Evolutionary conservation across 2,797 vertebrate genomes (phyloP).

Genomic region (Mormyrops attenuatus): DNA sequence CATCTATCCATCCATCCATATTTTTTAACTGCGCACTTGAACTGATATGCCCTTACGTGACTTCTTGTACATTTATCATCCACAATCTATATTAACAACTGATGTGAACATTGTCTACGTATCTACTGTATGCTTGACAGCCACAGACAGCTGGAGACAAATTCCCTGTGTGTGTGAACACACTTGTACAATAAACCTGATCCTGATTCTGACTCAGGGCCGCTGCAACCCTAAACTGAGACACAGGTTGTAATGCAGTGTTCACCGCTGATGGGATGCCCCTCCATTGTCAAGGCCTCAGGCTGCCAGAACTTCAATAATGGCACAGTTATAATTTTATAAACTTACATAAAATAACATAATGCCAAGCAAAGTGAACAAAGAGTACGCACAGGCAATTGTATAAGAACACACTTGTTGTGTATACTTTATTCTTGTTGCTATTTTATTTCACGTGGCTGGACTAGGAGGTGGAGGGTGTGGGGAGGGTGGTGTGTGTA

Average conservation of each 20-base stretch:
- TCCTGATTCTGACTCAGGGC: not conserved
- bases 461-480: not conserved
- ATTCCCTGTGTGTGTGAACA: not conserved
- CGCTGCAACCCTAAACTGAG: not conserved
- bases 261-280: not conserved
- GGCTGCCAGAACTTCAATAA: not conserved
- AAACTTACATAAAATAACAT: not conserved
- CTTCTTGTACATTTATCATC: not conserved
- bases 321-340: not conserved
- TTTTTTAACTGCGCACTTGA: not conserved
- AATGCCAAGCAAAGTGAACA: not conserved
- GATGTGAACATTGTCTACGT: not conserved
- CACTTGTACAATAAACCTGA: not conserved
- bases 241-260: not conserved
- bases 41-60: not conserved
- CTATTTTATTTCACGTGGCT: conserved; percentile 2
- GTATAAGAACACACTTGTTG: conserved; percentile 4
- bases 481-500: too few species aligned
- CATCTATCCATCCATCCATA: not conserved
- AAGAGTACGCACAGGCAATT: not conserved
- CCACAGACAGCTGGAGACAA: not conserved
- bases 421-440: not conserved
- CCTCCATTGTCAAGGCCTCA: not conserved
- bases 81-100: not conserved
- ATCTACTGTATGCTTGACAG: not conserved